Conservation (phyloP, 2,113 vertebrate species). For the Eptatretus burgeri region DNA sequence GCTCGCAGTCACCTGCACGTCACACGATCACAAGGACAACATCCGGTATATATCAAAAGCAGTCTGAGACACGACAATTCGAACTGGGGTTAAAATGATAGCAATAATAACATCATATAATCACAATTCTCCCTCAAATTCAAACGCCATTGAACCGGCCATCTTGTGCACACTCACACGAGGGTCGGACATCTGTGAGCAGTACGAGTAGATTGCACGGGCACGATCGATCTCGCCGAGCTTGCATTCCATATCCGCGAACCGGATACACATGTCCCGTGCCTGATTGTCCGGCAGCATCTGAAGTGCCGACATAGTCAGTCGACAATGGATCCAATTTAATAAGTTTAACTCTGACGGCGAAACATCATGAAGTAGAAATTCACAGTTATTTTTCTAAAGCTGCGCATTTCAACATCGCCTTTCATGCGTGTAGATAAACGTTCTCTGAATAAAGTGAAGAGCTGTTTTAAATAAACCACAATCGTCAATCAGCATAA, state of each 20-base stretch:
- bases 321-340: neutral
- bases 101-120: too few species aligned
- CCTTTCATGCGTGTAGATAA: too few species aligned
- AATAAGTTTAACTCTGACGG: too few species aligned
- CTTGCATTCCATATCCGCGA: constrained; percentile 68
- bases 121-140: neutral
- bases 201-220: constrained; percentile 65
- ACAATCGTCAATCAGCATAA: neutral
- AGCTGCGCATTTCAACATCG: too few species aligned
- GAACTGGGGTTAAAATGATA: too few species aligned
- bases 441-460: too few species aligned
- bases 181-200: constrained; percentile 72
- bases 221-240: constrained; percentile 61
- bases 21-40: neutral
- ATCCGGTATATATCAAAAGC: too few species aligned
- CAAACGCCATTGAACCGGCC: too few species aligned
- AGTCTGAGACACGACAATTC: too few species aligned
- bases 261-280: constrained; percentile 62
- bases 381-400: too few species aligned
- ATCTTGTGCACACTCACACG: constrained; percentile 20
- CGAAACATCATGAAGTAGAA: too few species aligned
- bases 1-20: constrained; percentile 26
- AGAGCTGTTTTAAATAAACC: neutral
- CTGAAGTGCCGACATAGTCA: constrained; percentile 14
- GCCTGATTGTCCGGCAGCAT: constrained; percentile 53